Evolutionary conservation across 1,140 invertebrate genomes (phyloP).

Genomic region (Eriocheir sinensis): DNA sequence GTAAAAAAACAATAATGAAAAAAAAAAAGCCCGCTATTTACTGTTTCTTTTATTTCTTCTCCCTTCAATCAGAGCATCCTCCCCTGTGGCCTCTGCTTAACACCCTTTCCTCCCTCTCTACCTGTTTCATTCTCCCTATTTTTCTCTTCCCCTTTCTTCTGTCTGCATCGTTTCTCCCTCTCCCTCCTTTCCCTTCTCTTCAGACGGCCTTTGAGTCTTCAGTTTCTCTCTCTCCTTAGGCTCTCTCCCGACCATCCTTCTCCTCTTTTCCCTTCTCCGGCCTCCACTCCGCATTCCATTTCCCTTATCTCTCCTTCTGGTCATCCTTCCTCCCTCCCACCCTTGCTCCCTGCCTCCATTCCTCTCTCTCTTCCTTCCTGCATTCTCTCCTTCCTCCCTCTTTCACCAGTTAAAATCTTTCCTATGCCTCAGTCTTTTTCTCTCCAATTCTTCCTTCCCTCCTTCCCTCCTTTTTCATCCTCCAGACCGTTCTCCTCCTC

Average conservation of each 20-base stretch:
- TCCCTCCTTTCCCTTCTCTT: not conserved
- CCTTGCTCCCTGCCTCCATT: not conserved
- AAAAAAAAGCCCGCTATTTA: too few species aligned
- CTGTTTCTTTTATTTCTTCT: too few species aligned
- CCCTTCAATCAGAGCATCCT: too few species aligned
- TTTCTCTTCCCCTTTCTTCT: slow-evolving; percentile 10
- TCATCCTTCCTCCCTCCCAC: not conserved
- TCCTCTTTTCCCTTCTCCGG: not conserved
- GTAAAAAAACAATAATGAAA: too few species aligned
- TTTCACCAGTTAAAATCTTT: not conserved
- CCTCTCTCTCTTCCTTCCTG: not conserved
- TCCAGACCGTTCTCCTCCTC: not conserved
- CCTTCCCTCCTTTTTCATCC: not conserved
- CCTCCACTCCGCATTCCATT: not conserved
- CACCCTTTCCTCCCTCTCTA: slow-evolving; percentile 12
- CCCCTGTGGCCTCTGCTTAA: too few species aligned
- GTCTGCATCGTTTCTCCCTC: not conserved
- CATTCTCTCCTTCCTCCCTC: not conserved
- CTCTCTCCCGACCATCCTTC: too few species aligned
- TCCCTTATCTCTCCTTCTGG: not conserved
- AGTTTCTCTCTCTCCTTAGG: not conserved
- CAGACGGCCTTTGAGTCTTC: not conserved
- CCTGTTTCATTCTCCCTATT: slow-evolving; percentile 17
- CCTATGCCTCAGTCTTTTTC: slow-evolving; percentile 36
- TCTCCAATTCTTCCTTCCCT: not conserved